Conservation (phyloP, 2,888 invertebrate genomes). For the Ormyrus rosae region DNA sequence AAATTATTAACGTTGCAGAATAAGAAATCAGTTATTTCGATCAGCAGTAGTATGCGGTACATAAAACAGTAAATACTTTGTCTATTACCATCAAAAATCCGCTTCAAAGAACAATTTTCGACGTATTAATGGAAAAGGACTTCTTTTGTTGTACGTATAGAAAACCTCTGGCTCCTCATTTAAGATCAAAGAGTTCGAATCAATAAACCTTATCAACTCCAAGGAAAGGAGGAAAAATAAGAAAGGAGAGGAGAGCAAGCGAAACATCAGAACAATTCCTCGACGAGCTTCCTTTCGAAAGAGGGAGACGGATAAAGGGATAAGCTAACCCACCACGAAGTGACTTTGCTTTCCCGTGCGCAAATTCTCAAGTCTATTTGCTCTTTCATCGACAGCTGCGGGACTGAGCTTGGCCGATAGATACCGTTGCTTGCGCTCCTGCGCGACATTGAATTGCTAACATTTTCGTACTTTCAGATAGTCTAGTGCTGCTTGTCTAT, state of each 20-base stretch:
- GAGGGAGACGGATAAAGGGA: slow-evolving; percentile 7
- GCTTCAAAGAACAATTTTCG: too few species aligned
- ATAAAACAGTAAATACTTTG: too few species aligned
- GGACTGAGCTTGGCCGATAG: neutral
- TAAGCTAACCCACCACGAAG: neutral
- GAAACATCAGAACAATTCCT: slow-evolving; percentile 29
- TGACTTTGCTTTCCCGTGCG: slow-evolving; percentile 5
- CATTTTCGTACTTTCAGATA: slow-evolving; percentile 18
- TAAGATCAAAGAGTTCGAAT: too few species aligned
- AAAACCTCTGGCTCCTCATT: too few species aligned
- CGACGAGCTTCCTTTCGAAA: neutral
- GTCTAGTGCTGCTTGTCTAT: neutral
- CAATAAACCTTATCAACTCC: too few species aligned
- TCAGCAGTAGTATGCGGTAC: too few species aligned
- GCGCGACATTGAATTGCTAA: slow-evolving; percentile 16
- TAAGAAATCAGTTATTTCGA: neutral
- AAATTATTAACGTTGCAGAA: too few species aligned
- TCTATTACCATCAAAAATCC: too few species aligned
- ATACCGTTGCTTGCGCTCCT: neutral
- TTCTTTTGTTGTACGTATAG: too few species aligned
- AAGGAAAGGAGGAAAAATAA: slow-evolving; percentile 15
- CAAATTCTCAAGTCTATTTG: slow-evolving; percentile 34
- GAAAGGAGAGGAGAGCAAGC: slow-evolving; percentile 7
- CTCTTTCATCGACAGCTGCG: slow-evolving; percentile 4
- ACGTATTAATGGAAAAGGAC: too few species aligned